Evolutionary conservation across 2,888 invertebrate genomes (phyloP).

Genomic region (Mesorhabditis spiculigera): DNA sequence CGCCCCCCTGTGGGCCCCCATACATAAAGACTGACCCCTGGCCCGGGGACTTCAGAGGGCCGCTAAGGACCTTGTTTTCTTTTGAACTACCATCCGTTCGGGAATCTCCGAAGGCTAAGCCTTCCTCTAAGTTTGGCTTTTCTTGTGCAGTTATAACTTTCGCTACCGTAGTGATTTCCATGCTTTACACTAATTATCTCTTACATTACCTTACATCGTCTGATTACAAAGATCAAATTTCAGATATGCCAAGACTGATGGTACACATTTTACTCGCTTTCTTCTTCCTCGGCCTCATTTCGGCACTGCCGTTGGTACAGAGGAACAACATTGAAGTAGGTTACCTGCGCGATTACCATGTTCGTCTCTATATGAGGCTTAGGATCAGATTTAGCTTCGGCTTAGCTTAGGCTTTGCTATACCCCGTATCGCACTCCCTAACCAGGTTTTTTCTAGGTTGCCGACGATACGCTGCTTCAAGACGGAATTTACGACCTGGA

Average conservation of each 20-base stretch:
- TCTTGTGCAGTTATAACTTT: neutral
- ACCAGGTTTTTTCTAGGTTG: neutral
- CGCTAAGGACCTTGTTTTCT: too few relatives aligned
- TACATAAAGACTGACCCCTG: too few relatives aligned
- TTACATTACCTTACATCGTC: too few relatives aligned
- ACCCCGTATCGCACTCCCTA: neutral
- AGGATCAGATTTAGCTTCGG: too few relatives aligned
- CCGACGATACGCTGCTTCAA: neutral
- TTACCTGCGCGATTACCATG: neutral
- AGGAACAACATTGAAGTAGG: neutral
- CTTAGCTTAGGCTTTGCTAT: neutral
- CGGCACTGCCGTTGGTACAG: neutral
- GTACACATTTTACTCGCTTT: too few relatives aligned
- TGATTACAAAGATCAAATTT: too few relatives aligned
- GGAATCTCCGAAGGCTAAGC: neutral
- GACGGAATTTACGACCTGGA: neutral
- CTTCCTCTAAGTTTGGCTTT: neutral
- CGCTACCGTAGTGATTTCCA: neutral
- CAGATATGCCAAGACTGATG: too few relatives aligned
- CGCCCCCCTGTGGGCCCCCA: too few relatives aligned
- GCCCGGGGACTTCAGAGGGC: too few relatives aligned
- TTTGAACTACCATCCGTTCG: too few relatives aligned
- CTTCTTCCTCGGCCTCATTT: neutral
- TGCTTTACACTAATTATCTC: neutral
- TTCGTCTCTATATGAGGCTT: too few relatives aligned